A percentile compares a stretch with the other conserved stretches of the same genome.
phyloP scores from a whole-genome alignment of 1,140 invertebrate genomes.

The Drosophila arawakana region DNA sequence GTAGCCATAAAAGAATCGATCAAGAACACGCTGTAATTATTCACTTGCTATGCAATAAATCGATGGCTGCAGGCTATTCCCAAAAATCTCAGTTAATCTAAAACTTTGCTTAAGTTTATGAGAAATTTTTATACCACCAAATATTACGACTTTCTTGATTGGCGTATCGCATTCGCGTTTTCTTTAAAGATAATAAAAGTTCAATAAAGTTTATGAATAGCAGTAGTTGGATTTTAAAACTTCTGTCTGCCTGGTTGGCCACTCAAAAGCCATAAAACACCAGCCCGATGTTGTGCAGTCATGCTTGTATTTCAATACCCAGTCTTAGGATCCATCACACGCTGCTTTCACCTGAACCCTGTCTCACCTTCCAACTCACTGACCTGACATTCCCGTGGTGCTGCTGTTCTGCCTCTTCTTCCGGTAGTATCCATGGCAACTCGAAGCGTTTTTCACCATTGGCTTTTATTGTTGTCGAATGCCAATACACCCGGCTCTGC shows the following conservation, averaged over 20 bases:
- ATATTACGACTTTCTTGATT: no score
- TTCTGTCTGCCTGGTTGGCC: constrained; percentile 1
- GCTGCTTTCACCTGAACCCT: neutral
- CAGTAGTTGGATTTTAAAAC: neutral
- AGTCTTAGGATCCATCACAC: constrained; percentile 11
- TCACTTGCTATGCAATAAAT: neutral
- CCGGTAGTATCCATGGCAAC: neutral
- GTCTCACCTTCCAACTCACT: neutral
- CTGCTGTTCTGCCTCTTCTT: neutral
- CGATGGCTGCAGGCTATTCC: no score
- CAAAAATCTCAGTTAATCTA: no score
- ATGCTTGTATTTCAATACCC: neutral
- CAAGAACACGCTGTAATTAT: constrained; percentile 4
- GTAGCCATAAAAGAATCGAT: neutral
- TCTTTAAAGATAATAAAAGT: neutral
- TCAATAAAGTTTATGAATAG: neutral
- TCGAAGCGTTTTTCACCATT: constrained; percentile 27
- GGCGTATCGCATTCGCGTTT: no score
- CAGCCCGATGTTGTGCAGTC: neutral
- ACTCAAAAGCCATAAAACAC: constrained; percentile 19
- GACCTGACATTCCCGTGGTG: neutral
- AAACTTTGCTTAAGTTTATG: no score
- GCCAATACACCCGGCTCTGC: constrained; percentile 24
- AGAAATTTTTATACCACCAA: no score
- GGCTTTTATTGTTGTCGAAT: constrained; percentile 40